These are phyloP conservation scores for Hydractinia echinata DNA, from an alignment of 30 jellyfish, hydroid and myxozoan genomes.

Conservation along the genomic window DNA sequence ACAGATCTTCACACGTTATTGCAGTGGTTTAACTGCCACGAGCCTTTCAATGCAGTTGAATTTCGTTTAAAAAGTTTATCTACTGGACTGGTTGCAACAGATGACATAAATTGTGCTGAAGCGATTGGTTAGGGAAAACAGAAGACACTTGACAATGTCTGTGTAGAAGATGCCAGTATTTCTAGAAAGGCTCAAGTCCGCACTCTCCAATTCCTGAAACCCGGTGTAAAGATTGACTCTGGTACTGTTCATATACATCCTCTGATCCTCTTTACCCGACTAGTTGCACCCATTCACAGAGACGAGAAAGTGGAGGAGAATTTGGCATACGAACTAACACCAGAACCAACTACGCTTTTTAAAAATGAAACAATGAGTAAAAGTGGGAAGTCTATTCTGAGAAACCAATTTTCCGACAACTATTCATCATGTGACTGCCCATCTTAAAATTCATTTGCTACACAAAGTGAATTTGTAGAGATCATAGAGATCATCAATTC, in stretches of 20 bases:
- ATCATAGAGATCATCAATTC: too few relatives aligned
- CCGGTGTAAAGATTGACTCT: background rate
- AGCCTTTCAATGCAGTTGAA: too few relatives aligned
- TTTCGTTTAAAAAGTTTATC: too few relatives aligned
- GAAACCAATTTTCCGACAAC: background rate
- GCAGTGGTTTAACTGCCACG: too few relatives aligned
- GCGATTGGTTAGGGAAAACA: background rate
- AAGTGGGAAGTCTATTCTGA: conserved; percentile 1
- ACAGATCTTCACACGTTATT: too few relatives aligned
- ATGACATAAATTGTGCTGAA: background rate
- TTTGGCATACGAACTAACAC: conserved; percentile 3
- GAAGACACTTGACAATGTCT: background rate
- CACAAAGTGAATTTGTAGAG: too few relatives aligned
- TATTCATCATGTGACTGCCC: background rate
- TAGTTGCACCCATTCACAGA: background rate
- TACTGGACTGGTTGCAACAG: too few relatives aligned
- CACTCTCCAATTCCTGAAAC: background rate
- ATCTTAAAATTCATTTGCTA: background rate
- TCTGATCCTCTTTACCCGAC: background rate
- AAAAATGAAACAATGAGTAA: conserved; percentile 3
- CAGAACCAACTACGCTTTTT: conserved; percentile 1
- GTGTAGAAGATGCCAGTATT: conserved; percentile 10
- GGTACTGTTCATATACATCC: background rate
- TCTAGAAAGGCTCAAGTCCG: conserved; percentile 3
- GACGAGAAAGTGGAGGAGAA: conserved; percentile 6